Conservation (phyloP, 1,140 invertebrate genomes). For the Lordiphosa clarofinis region DNA sequence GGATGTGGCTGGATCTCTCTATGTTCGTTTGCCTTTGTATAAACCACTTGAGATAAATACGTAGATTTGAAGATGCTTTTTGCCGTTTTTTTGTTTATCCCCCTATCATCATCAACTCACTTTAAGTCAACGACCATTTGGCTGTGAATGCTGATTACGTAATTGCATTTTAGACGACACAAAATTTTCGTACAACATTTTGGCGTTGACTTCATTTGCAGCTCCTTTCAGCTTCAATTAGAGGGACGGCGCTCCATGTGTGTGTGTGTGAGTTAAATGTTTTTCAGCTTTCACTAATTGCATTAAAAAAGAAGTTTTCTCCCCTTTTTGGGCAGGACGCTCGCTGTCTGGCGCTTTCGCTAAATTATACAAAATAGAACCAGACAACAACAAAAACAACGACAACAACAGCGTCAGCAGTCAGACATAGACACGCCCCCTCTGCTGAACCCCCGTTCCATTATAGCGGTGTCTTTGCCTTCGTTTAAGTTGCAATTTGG, state of each 20-base stretch:
- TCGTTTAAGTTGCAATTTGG: slow-evolving; percentile 71
- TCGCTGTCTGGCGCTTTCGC: slow-evolving; percentile 45
- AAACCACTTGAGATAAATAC: slow-evolving; percentile 70
- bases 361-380: slow-evolving; percentile 67
- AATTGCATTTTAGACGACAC: slow-evolving; percentile 68
- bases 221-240: slow-evolving; percentile 72
- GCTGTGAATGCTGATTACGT: slow-evolving; percentile 69
- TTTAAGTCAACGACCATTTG: slow-evolving; percentile 33
- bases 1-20: slow-evolving; percentile 2
- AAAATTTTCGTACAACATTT: slow-evolving; percentile 70
- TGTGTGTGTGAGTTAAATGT: slow-evolving; percentile 58
- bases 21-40: slow-evolving; percentile 32
- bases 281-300: slow-evolving; percentile 69
- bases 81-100: slow-evolving; percentile 12
- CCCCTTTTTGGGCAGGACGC: slow-evolving; percentile 5
- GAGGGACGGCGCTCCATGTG: slow-evolving; percentile 10
- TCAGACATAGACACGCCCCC: slow-evolving; percentile 31
- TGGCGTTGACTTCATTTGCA: slow-evolving; percentile 74
- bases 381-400: slow-evolving; percentile 23
- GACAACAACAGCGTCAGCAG: slow-evolving; percentile 7
- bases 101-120: slow-evolving; percentile 3
- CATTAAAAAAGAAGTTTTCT: slow-evolving; percentile 65
- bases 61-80: slow-evolving; percentile 48
- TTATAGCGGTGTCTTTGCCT: slow-evolving; percentile 41
- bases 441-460: slow-evolving; percentile 5